Evolutionary conservation across 2,888 invertebrate species (phyloP), one percentile per base, ranked within the genome.

Genomic region (Tipula lateralis): DNA sequence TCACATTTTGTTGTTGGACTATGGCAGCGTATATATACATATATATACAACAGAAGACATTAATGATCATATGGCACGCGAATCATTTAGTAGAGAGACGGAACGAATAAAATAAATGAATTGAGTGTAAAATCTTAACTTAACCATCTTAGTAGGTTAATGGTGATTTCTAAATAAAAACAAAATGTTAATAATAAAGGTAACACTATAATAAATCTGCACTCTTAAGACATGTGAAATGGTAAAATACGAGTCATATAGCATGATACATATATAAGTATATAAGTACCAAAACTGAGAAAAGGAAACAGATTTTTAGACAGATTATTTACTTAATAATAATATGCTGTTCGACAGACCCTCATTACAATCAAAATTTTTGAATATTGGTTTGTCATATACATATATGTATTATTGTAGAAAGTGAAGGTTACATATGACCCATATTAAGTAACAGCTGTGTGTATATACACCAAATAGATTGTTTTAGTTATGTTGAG

Each of bases 61-160:
- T 66, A 66, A 66, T 66, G 66, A 24, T 66, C 66, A 66, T 66
- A 66, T 66, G 66, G 66, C 66, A 66, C 66, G 66, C 66, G 66
- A 66, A 66, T 66, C 24, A 66, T 66, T 66, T 66, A 66, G n/a
- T n/a, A n/a, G n/a, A n/a, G 66, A 66, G 66, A 66, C 66, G 66
- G 24, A 66, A 66, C 12, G 66, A 24, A 66, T 66, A 66, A 66
- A 44, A n/a, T 44, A 44, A 66, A 66, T 24, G 66, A 66, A 66
- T 24, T 66, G 66, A 12, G 24, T 66, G 66, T 66, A 66, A 66
- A 66, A 66, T 66, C 66, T 66, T 66, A 66, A 66, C 66, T 24
- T n/a, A 66, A 66, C 66, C 66, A 66, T 66, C 66, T 66, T 66
- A 66, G 66, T 66, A 66, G 66, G 66, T 66, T 66, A 66, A 66